Conservation (phyloP, 2,888 invertebrate species). For the Himalopsyche japonica region DNA sequence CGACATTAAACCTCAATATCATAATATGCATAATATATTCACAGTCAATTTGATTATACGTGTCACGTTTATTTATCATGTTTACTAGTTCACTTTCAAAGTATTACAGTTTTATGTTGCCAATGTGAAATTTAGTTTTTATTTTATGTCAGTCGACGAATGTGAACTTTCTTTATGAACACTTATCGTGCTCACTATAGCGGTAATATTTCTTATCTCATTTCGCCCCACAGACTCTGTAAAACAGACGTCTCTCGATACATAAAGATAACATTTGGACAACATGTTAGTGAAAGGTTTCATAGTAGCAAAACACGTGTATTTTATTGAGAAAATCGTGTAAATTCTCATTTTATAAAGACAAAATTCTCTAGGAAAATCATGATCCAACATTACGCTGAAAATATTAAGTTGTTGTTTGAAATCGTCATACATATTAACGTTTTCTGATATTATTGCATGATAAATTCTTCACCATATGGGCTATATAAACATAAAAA, state of each 20-base stretch:
- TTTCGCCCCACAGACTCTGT: not conserved
- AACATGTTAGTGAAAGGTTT: not conserved
- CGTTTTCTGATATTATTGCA: too few relatives aligned
- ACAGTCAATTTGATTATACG: too few relatives aligned
- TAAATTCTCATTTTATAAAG: not conserved
- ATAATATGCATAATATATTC: too few relatives aligned
- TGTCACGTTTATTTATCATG: too few relatives aligned
- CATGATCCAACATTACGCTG: too few relatives aligned
- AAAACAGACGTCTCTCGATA: not conserved
- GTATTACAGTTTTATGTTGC: not conserved
- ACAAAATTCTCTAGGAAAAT: not conserved
- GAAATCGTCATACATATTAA: too few relatives aligned
- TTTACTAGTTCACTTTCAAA: not conserved
- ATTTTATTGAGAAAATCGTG: not conserved
- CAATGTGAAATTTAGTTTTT: not conserved
- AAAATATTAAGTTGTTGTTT: too few relatives aligned
- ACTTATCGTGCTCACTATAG: not conserved
- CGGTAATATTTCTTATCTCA: not conserved
- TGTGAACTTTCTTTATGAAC: not conserved
- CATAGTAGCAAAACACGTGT: not conserved
- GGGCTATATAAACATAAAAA: too few relatives aligned
- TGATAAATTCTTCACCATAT: too few relatives aligned
- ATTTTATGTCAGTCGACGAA: not conserved
- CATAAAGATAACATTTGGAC: conserved; percentile 1
- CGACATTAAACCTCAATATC: too few relatives aligned